These are phyloP conservation scores for Corbicula japonica DNA, from an alignment of 2,888 invertebrate genomes.

Conservation along the genomic window DNA sequence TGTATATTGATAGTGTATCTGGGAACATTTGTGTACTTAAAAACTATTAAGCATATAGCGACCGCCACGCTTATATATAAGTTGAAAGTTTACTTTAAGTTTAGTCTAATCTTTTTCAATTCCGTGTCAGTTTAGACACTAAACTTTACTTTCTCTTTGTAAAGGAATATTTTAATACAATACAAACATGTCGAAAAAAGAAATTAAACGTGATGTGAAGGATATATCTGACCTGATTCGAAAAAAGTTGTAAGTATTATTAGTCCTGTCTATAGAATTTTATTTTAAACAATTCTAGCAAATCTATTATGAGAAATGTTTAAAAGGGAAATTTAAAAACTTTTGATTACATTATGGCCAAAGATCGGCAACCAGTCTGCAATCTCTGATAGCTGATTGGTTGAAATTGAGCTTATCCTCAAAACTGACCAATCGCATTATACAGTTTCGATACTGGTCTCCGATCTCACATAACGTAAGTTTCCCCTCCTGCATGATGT, in stretches of 20 bases:
- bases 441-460: too few species aligned
- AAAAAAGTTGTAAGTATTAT: slow-evolving; percentile 63
- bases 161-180: not conserved
- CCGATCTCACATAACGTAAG: too few species aligned
- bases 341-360: not conserved
- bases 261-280: not conserved
- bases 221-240: slow-evolving; percentile 63
- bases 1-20: not conserved
- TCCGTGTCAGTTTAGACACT: slow-evolving; percentile 11
- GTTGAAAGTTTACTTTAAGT: slow-evolving; percentile 15
- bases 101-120: slow-evolving; percentile 2
- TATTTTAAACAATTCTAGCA: not conserved
- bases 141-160: slow-evolving; percentile 4
- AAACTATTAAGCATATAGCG: slow-evolving; percentile 26
- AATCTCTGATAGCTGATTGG: too few species aligned
- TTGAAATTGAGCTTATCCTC: too few species aligned
- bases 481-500: too few species aligned
- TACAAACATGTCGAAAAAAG: slow-evolving; percentile 55
- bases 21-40: not conserved
- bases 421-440: too few species aligned
- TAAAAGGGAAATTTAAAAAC: not conserved
- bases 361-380: too few species aligned
- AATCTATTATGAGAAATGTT: not conserved
- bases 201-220: too few species aligned
- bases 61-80: slow-evolving; percentile 15